Percentiles rank a stretch among this genome's conserved stretches.
These are phyloP conservation scores for Ciconia nigra DNA, from an alignment of 2,797 vertebrate species.

Conservation along the genomic window DNA sequence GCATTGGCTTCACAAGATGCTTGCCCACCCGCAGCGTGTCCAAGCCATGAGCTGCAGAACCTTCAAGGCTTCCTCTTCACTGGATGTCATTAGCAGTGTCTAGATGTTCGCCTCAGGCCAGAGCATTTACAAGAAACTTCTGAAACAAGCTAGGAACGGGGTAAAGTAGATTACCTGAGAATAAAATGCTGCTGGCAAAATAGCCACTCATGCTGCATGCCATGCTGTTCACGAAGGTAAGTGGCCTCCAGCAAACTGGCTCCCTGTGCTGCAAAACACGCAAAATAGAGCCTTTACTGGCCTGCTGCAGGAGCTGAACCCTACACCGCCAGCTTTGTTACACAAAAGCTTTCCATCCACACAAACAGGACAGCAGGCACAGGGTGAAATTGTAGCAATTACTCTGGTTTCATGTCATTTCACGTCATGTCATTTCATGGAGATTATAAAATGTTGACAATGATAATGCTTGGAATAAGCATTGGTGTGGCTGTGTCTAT, in stretches of 20 bases:
- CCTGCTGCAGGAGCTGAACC: background rate
- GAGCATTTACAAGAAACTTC: background rate
- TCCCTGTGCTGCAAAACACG: background rate
- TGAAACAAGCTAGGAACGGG: background rate
- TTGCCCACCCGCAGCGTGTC: rapidly evolving
- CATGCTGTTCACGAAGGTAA: background rate
- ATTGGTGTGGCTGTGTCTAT: background rate
- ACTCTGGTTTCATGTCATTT: background rate
- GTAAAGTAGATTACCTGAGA: background rate
- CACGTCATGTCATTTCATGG: background rate
- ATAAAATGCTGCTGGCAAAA: background rate
- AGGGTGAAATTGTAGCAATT: background rate
- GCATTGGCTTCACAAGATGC: background rate
- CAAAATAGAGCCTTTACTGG: background rate
- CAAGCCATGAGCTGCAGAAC: background rate
- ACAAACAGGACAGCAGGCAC: background rate
- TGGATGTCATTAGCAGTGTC: background rate
- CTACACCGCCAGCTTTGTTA: rapidly evolving
- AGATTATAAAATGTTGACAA: background rate
- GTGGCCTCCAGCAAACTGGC: background rate
- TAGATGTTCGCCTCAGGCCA: background rate
- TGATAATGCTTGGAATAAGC: background rate
- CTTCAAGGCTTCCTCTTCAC: rapidly evolving
- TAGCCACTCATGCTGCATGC: background rate
- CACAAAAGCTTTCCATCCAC: background rate